A percentile compares a stretch with the other conserved stretches of the same genome.
These are phyloP conservation scores for Drosophila kepulauana DNA, from an alignment of 1,140 invertebrate genomes.

Conservation along the genomic window DNA sequence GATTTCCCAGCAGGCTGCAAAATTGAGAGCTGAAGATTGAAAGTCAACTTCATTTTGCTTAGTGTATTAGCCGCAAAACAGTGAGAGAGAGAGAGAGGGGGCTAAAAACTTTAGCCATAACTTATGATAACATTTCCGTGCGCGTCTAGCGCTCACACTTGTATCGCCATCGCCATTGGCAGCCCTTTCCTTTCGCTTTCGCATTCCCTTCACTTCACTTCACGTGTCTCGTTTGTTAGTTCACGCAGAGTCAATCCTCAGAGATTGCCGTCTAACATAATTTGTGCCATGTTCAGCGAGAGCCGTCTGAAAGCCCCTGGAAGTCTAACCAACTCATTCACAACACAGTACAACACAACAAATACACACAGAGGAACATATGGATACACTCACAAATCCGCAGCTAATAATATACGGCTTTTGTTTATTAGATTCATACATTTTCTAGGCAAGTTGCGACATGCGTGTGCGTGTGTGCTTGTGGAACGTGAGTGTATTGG, in stretches of 20 bases:
- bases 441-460: slow-evolving; percentile 70
- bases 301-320: slow-evolving; percentile 34
- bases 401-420: slow-evolving; percentile 82
- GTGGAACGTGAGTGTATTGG: slow-evolving; percentile 35
- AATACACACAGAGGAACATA: slow-evolving; percentile 20
- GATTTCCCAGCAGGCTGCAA: slow-evolving; percentile 10
- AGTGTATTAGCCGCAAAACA: slow-evolving; percentile 50
- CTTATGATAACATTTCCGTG: slow-evolving; percentile 78
- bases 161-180: slow-evolving; percentile 2
- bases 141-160: slow-evolving; percentile 27
- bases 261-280: slow-evolving; percentile 79
- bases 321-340: slow-evolving; percentile 65
- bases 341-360: slow-evolving; percentile 16
- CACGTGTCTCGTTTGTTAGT: slow-evolving; percentile 9
- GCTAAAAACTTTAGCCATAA: slow-evolving; percentile 74
- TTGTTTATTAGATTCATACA: slow-evolving; percentile 83
- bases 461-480: slow-evolving; percentile 7
- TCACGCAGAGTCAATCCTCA: slow-evolving; percentile 71
- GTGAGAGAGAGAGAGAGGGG: not conserved
- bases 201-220: not conserved
- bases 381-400: slow-evolving; percentile 64
- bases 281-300: slow-evolving; percentile 74
- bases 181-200: not conserved
- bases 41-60: slow-evolving; percentile 9
- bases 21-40: not conserved